Base-by-base conservation (phyloP, 2,797 vertebrate species). In the Okamejei kenojei region DNA sequence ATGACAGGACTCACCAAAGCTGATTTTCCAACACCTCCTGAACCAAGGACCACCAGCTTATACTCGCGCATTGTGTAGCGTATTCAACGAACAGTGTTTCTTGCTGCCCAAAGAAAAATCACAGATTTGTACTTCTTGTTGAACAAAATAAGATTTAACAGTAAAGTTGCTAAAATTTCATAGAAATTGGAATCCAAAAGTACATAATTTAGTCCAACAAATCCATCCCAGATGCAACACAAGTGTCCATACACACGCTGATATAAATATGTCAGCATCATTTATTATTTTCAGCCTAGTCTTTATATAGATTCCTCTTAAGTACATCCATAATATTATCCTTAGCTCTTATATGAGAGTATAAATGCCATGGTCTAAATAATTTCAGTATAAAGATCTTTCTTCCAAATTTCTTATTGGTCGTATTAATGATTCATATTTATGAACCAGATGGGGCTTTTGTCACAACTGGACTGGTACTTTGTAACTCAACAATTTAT, bases 31-130 rank as follows among this genome's bases (percentile, higher is more conserved):
- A 98, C 98, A 93, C 98, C 98, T 97, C 98, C 98, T 88, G 98
- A 98, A 96, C 98, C 98, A 95, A 98, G 97, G 96, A 98, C 98
- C 93, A 98, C 98, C 95, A 98, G 96, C 96, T 98, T 98, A 96
- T 98, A 98, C 96, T 98, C 98, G 96, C 98, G 98, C 98, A 98
- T 98, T 96, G 96, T 98, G 97, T 94, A 96, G 93, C 93, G 94
- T 94, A 93, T 95, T 45, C 76, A 65, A n/a, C 35, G n/a, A 65
- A 17, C 15, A 74, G 21, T 10, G 90, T n/a, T 92, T 74, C 45
- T 23, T 74, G 38, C 90, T 92, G 73, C 35, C 23, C 23, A 76
- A 68, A 76, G 76, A 4, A 92, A 92, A 76, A 54, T 54, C 1
- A 29, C 71, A 58, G 76, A 54, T 1, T 19, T 71, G 38, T 32